A percentile compares a stretch with the other conserved stretches of the same genome.
Conservation (phyloP, 2,888 invertebrate species). For the Azorinus chamasolen region DNA sequence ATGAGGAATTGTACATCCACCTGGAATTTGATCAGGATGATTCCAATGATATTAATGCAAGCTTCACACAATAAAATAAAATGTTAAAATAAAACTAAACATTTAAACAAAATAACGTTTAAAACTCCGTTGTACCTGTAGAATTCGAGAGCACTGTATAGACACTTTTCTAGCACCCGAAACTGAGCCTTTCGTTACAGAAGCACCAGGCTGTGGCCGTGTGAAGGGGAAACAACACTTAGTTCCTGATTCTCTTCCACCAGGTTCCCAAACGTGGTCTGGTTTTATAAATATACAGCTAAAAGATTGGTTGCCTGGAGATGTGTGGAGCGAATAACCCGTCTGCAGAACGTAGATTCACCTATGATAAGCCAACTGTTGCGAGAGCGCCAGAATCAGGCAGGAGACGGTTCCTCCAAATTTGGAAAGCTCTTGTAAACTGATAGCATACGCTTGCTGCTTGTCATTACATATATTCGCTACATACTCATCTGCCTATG, state of each 20-base stretch:
- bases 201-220: slow-evolving; percentile 12
- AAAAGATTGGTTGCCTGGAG: slow-evolving; percentile 52
- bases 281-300: slow-evolving; percentile 50
- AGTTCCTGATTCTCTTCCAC: slow-evolving; percentile 8
- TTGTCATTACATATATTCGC: slow-evolving; percentile 42
- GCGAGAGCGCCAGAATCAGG: slow-evolving; percentile 24
- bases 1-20: too few relatives aligned
- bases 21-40: too few relatives aligned
- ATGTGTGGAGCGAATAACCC: slow-evolving; percentile 41
- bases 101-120: too few relatives aligned
- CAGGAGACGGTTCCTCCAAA: slow-evolving; percentile 59
- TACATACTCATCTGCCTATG: slow-evolving; percentile 21
- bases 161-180: too few relatives aligned
- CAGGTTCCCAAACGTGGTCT: slow-evolving; percentile 45
- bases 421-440: slow-evolving; percentile 65
- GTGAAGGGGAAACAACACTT: slow-evolving; percentile 19
- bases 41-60: too few relatives aligned
- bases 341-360: slow-evolving; percentile 49
- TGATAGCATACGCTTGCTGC: slow-evolving; percentile 46
- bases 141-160: too few relatives aligned
- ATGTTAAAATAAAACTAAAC: too few relatives aligned
- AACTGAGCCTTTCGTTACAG: background rate
- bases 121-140: too few relatives aligned
- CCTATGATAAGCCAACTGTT: slow-evolving; percentile 30
- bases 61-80: too few relatives aligned